phyloP scores from a whole-genome alignment of 2,113 vertebrate species.

The Plotosus lineatus region DNA sequence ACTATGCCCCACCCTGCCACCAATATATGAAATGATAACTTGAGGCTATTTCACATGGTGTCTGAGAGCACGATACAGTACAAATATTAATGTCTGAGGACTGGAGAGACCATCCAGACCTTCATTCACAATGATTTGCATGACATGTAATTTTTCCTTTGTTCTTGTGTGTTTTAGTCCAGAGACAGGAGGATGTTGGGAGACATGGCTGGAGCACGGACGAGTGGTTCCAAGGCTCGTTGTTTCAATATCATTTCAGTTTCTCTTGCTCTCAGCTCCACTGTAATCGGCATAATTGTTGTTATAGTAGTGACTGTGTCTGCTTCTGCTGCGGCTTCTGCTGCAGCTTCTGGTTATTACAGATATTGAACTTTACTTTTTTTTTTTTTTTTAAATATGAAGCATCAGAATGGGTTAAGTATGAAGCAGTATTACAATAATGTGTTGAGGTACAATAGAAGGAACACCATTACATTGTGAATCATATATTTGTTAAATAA shows the following conservation, averaged over 20 bases:
- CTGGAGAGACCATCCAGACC: background rate
- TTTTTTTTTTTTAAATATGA: too few relatives aligned
- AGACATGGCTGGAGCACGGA: conserved; percentile 51
- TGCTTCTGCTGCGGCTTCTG: too few relatives aligned
- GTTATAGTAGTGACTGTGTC: too few relatives aligned
- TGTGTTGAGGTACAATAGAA: background rate
- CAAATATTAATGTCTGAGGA: background rate
- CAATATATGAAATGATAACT: too few relatives aligned
- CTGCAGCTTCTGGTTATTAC: too few relatives aligned
- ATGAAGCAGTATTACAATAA: too few relatives aligned
- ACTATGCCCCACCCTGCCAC: too few relatives aligned
- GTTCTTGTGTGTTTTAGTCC: conserved; percentile 52
- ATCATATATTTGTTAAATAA: background rate
- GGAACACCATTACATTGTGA: background rate
- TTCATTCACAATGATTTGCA: background rate
- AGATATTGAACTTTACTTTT: too few relatives aligned
- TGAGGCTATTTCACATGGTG: too few relatives aligned
- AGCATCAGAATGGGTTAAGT: too few relatives aligned
- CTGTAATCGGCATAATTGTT: accelerated
- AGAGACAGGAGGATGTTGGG: conserved; percentile 61
- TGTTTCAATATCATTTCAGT: conserved; percentile 52
- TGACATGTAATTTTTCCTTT: too few relatives aligned
- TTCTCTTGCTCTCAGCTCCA: accelerated
- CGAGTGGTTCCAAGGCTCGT: conserved; percentile 48
- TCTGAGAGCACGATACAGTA: too few relatives aligned